These are phyloP conservation scores for Neomonachus schauinslandi DNA, from an alignment of 2,113 vertebrate genomes.

Conservation along the genomic window DNA sequence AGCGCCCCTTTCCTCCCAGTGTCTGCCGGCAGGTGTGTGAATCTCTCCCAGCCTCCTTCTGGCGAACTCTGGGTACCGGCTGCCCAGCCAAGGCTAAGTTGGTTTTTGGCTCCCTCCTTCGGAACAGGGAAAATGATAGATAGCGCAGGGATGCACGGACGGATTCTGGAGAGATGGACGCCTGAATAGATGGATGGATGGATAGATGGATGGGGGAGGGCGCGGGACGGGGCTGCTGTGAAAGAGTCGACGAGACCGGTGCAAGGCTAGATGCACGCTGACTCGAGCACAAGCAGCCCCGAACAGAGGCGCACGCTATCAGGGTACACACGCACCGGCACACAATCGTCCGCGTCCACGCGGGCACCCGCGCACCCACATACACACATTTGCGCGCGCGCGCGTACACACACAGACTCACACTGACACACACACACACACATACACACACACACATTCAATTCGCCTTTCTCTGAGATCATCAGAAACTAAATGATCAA, in stretches of 20 bases:
- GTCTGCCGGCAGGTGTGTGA: conserved; percentile 59
- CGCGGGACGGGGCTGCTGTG: not conserved
- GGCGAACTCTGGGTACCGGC: conserved; percentile 43
- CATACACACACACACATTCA: not conserved
- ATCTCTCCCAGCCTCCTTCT: not conserved
- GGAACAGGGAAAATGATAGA: conserved; percentile 63
- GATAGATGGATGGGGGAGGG: too few species aligned
- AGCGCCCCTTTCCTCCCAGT: not conserved
- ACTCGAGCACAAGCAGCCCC: not conserved
- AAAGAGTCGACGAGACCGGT: not conserved
- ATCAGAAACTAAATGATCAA: not conserved
- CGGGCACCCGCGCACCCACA: not conserved
- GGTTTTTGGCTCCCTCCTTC: conserved; percentile 81
- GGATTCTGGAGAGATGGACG: not conserved
- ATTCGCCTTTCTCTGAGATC: not conserved
- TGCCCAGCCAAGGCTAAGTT: conserved; percentile 69
- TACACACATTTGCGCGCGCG: not conserved
- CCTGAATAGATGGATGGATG: not conserved
- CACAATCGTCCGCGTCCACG: conserved; percentile 11
- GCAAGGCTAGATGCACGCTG: not conserved
- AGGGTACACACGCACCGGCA: not conserved
- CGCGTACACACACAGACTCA: not conserved
- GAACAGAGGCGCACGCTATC: not conserved
- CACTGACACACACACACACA: not conserved
- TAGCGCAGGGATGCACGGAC: not conserved